Evolutionary conservation across 2,113 vertebrate genomes (phyloP).

Genomic region (Sylvilagus bachmani): DNA sequence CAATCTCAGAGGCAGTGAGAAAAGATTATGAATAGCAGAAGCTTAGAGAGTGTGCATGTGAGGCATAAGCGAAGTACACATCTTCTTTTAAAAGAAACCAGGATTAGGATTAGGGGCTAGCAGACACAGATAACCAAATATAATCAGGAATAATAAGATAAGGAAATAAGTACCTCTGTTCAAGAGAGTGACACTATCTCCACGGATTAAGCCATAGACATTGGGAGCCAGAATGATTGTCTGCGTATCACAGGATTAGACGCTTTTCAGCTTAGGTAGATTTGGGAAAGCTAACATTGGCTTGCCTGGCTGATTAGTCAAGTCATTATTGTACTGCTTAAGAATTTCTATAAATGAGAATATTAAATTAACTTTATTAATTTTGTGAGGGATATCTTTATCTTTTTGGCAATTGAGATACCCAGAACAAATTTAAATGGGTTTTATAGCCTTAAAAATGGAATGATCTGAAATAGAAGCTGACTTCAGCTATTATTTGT

Average conservation of each 20-base stretch:
- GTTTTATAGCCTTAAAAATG: background rate
- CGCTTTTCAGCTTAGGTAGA: background rate
- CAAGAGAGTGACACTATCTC: background rate
- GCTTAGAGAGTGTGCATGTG: background rate
- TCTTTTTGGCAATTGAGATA: background rate
- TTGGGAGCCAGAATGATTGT: background rate
- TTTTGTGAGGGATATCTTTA: background rate
- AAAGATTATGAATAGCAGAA: background rate
- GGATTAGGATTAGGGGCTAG: background rate
- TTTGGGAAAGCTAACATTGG: conserved; percentile 40
- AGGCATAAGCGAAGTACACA: background rate
- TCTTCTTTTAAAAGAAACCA: background rate
- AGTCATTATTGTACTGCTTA: background rate
- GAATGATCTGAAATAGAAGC: background rate
- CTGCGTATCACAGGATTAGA: background rate
- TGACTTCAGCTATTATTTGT: background rate
- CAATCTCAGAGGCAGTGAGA: background rate
- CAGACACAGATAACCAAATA: background rate
- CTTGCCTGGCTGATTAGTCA: background rate
- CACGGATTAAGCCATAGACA: conserved; percentile 10
- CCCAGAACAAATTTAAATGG: background rate
- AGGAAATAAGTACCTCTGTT: background rate
- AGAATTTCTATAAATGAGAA: conserved; percentile 5
- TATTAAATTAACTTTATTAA: conserved; percentile 20
- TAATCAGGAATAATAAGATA: background rate